A percentile compares a stretch with the other conserved stretches of the same genome.
phyloP scores from a whole-genome alignment of 2,113 vertebrate species.

The Brevimyrus niger region DNA sequence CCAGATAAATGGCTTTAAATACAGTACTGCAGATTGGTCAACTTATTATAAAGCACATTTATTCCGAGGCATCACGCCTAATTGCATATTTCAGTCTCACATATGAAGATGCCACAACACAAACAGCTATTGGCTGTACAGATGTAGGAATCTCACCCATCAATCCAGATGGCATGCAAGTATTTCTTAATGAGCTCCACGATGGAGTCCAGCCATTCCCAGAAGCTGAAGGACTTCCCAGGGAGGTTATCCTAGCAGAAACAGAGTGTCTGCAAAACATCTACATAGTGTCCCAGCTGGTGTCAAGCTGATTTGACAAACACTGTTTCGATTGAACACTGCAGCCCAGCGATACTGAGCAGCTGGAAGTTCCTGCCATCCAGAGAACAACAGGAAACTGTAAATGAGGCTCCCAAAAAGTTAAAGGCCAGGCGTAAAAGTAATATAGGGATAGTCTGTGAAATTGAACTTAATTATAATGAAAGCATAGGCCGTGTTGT shows the following conservation, averaged over 20 bases:
- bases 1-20: neutral
- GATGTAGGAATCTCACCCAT: constrained; percentile 67
- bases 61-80: neutral
- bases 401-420: neutral
- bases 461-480: neutral
- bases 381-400: neutral
- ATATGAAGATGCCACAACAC: neutral
- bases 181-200: constrained; percentile 94
- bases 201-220: constrained; percentile 93
- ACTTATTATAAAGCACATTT: neutral
- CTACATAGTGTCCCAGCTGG: neutral
- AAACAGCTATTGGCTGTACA: neutral
- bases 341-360: neutral
- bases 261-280: neutral
- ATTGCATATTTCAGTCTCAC: neutral
- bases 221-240: constrained; percentile 90
- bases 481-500: neutral
- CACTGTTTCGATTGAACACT: neutral
- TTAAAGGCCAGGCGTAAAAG: neutral
- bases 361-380: neutral
- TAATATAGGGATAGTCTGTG: neutral
- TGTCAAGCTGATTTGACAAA: neutral
- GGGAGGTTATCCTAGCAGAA: constrained; percentile 79
- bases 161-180: constrained; percentile 88
- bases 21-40: neutral